A percentile compares a stretch with the other conserved stretches of the same genome.
Conservation (phyloP, 2,797 vertebrate genomes). For the Leuciscus waleckii region DNA sequence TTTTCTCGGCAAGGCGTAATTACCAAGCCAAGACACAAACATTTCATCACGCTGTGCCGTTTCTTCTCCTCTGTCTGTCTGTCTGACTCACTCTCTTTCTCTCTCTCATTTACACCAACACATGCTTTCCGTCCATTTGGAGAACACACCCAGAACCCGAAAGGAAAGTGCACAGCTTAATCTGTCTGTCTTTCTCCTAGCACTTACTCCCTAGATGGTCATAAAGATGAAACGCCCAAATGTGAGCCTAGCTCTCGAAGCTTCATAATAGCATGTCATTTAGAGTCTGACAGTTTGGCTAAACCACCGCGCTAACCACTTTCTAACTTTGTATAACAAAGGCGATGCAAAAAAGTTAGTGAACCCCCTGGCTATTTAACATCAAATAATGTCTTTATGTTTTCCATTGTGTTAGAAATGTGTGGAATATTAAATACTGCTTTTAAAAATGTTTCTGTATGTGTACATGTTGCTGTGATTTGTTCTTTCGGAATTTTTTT, state of each 20-base stretch:
- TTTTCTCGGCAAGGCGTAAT: conserved; percentile 49
- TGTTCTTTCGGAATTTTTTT: not conserved
- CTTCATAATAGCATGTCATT: conserved; percentile 39
- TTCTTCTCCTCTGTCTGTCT: conserved; percentile 45
- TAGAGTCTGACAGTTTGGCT: conserved; percentile 13
- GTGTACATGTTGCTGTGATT: not conserved
- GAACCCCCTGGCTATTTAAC: not conserved
- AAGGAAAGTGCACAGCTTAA: conserved; percentile 39
- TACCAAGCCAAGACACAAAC: conserved; percentile 57
- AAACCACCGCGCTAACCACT: conserved; percentile 11
- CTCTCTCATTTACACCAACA: conserved; percentile 53
- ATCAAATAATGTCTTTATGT: not conserved
- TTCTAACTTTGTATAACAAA: conserved; percentile 13
- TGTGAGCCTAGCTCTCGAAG: conserved; percentile 26
- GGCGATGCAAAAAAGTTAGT: not conserved
- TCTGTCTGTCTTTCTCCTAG: conserved; percentile 31
- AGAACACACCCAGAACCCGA: conserved; percentile 47
- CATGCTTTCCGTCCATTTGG: conserved; percentile 51
- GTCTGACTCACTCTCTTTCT: conserved; percentile 39
- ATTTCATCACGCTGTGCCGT: conserved; percentile 57
- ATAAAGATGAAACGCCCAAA: conserved; percentile 45
- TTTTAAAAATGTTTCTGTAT: not conserved
- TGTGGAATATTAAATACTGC: not conserved
- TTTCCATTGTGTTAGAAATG: not conserved
- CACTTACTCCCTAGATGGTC: conserved; percentile 35